Percentiles rank a stretch among this genome's conserved stretches.
Conservation (phyloP, 1,140 invertebrate genomes). For the Homalodisca vitripennis region DNA sequence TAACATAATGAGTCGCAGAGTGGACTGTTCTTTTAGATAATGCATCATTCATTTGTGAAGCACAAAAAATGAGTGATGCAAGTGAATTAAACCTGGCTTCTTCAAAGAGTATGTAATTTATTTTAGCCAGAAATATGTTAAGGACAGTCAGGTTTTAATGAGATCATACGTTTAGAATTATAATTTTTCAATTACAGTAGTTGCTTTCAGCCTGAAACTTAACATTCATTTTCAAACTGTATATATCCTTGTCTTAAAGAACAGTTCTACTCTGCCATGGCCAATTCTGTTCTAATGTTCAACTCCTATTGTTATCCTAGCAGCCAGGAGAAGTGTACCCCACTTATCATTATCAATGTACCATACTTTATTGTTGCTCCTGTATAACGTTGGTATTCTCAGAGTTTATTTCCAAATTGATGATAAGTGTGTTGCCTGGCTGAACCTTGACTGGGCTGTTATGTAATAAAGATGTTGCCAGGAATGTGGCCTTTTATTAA, state of each 20-base stretch:
- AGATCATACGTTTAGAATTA: no score
- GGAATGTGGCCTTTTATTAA: no score
- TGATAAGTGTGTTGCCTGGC: not conserved
- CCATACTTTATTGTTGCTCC: slow-evolving; percentile 9
- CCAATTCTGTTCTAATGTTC: not conserved
- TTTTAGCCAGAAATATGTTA: not conserved
- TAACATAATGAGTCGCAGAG: not conserved
- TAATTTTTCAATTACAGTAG: no score
- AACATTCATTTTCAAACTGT: not conserved
- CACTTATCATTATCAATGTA: not conserved
- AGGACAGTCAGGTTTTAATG: not conserved
- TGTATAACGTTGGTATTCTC: slow-evolving; percentile 11
- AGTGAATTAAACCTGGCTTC: not conserved
- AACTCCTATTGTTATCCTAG: not conserved
- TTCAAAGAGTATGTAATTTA: not conserved
- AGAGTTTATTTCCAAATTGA: slow-evolving; percentile 26
- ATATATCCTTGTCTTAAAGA: not conserved
- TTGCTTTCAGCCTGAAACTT: no score
- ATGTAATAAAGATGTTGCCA: slow-evolving; percentile 26
- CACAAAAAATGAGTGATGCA: not conserved
- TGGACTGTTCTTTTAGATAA: not conserved
- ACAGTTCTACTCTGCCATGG: not conserved
- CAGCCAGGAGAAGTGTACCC: not conserved
- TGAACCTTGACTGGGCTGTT: slow-evolving; percentile 11
- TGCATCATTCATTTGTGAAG: not conserved